A percentile compares a stretch with the other conserved stretches of the same genome.
Conservation (phyloP, 2,113 vertebrate species). For the Misgurnus anguillicaudatus region DNA sequence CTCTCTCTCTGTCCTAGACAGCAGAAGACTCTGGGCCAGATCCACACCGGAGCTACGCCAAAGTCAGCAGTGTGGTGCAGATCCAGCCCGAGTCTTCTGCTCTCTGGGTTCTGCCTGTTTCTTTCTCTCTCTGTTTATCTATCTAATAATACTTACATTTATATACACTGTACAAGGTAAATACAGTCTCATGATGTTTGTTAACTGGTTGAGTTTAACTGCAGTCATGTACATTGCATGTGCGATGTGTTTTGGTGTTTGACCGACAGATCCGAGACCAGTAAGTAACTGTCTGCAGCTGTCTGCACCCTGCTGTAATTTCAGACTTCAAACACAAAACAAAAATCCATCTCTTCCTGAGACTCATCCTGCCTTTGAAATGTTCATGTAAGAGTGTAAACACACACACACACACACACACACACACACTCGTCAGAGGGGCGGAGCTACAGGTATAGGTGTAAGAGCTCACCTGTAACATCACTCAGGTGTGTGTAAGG, state of each 20-base stretch:
- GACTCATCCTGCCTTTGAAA: constrained; percentile 49
- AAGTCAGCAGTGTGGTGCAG: no score
- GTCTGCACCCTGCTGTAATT: constrained; percentile 48
- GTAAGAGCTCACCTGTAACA: constrained; percentile 46
- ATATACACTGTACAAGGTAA: not conserved
- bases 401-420: constrained; percentile 45
- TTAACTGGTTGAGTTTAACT: not conserved
- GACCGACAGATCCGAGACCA: constrained; percentile 26
- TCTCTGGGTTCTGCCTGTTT: not conserved
- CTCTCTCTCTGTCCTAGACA: no score
- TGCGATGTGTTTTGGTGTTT: not conserved
- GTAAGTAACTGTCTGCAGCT: constrained; percentile 37
- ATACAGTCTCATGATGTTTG: not conserved
- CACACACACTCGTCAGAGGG: constrained; percentile 34
- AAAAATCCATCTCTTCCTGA: constrained; percentile 49
- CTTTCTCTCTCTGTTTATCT: no score
- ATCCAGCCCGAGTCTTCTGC: no score
- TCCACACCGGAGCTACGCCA: no score
- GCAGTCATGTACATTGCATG: not conserved
- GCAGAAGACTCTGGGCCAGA: no score
- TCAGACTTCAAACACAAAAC: constrained; percentile 47
- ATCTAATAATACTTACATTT: no score
- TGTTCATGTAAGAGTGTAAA: constrained; percentile 24
- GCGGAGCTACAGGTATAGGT: constrained; percentile 48
- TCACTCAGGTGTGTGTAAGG: constrained; percentile 27